Base-by-base conservation (phyloP, 2,797 vertebrate species). In the Ataeniobius toweri region DNA sequence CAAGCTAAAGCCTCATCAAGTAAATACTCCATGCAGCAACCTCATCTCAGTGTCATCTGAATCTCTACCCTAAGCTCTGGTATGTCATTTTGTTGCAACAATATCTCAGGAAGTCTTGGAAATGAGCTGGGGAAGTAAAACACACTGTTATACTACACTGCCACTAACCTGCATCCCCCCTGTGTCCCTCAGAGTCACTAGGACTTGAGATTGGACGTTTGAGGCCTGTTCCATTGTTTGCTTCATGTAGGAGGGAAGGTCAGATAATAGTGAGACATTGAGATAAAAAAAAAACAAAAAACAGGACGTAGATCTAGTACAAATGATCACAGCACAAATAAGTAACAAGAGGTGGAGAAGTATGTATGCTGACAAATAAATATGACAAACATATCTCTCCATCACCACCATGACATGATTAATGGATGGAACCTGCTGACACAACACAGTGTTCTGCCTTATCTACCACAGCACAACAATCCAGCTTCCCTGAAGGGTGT, bases 111-210 rank as follows among this genome's bases (percentile, higher is more conserved):
- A 22, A 41, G 10, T 39, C 18, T 44, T 59, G 65, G 82, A 83
- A 51, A 82, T 55, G 70, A 80, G 69, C 68, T 58, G 22, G 55
- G 80, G 74, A 75, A 61, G 83, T 89, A 80, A 91, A 88, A 92
- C 87, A 91, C 90, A 87, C 78, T 10, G 67, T 81, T 87, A 85
- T 78, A 78, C 91, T 92, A 89, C 85, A 48, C 93, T 88, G 82
- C 87, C 87, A 94, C 93, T 92, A 73, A 95, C 93, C 93, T 93
- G 91, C 79, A 3, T 88, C 87, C 84, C 83, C 89, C 90, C 85
- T 79, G 84, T 87, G 85, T 58, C 83, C 84, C 90, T 89, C 88
- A 86, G 89, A 73, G 85, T 82, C 83, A 88, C 85, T 88, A 80
- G 92, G 91, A 81, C 89, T 85, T 81, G 92, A 86, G 80, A 80